Evolutionary conservation across 2,797 vertebrate species (phyloP).

Genomic region (Ispidina lecontei): DNA sequence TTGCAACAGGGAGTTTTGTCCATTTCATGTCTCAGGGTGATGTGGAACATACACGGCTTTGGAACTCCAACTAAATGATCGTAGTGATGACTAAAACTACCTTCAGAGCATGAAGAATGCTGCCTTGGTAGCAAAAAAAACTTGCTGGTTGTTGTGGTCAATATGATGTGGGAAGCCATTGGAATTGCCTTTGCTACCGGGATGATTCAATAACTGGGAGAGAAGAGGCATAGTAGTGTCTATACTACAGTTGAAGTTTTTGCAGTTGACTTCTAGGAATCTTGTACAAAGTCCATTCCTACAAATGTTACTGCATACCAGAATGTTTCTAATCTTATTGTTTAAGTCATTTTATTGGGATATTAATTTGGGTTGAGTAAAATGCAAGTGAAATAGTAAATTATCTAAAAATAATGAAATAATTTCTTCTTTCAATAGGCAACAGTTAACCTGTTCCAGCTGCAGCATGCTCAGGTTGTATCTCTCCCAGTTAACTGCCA

Average conservation of each 20-base stretch:
- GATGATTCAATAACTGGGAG: background rate
- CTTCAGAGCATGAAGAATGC: background rate
- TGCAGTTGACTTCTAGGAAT: background rate
- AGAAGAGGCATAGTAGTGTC: background rate
- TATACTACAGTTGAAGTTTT: background rate
- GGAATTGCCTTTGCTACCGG: background rate
- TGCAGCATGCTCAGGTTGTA: slow-evolving; percentile 92
- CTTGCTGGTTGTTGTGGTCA: background rate
- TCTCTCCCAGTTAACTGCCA: slow-evolving; percentile 92
- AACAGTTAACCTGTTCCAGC: slow-evolving; percentile 97
- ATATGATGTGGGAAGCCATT: background rate
- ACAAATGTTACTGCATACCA: background rate
- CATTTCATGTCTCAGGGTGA: background rate
- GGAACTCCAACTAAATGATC: background rate
- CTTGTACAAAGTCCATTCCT: background rate
- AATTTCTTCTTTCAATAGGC: slow-evolving; percentile 77
- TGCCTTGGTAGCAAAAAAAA: background rate
- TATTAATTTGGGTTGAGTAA: background rate
- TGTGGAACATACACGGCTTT: background rate
- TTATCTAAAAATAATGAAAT: background rate
- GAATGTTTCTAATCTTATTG: background rate
- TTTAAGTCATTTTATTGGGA: background rate
- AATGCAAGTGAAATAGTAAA: background rate
- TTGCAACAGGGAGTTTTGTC: background rate
- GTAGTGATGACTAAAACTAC: background rate